Evolutionary conservation across 1,140 invertebrate species (phyloP), one percentile per base, ranked within the genome.

Genomic region (Drosophila mayri): DNA sequence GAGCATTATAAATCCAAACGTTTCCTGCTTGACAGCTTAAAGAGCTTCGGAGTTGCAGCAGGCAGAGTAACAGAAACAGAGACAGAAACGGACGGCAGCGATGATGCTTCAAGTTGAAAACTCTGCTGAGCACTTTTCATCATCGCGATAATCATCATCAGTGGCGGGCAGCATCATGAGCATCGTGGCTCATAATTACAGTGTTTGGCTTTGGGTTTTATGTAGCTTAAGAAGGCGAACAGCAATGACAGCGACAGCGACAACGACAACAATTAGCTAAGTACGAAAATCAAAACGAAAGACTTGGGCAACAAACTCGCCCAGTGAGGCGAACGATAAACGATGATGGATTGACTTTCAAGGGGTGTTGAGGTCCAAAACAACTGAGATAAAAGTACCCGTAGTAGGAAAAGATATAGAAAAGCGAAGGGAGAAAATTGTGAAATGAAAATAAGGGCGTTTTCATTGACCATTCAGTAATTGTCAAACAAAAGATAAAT

Each of bases 11-110:
- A 88, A 88, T 87, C 76, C 86, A 88, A 90, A 84, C 85, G 87
- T 88, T 88, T 88, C 84, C 84, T 88, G 84, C 85, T 88, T 88
- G 84, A 88, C 84, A 88, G 85, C 85, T 88, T 87, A 68, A 88
- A 83, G 83, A 90, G 76, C 76, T 81, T 66, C 57, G 46, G 60
- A 85, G 73, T 61, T 79, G 83, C 81, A 85, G 70, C 65, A 60
- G 64, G 9, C 44, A 62, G 55, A 32, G 63, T 2, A 66, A 66
- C 32, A 64, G 64, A 46, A 28, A 46, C 62, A 59, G 62, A 65
- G 37, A 65, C 57, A 38, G 65, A 35, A 28, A n/a, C 58, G 35
- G 59, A 62, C 67, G 68, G 75, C 79, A 60, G 75, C 71, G 79
- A 87, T 87, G 84, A 88, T 90, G 84, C 81, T 88, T 84, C 80